These are phyloP conservation scores for Ditula angustiorana DNA, from an alignment of 2,888 invertebrate species.

Conservation along the genomic window DNA sequence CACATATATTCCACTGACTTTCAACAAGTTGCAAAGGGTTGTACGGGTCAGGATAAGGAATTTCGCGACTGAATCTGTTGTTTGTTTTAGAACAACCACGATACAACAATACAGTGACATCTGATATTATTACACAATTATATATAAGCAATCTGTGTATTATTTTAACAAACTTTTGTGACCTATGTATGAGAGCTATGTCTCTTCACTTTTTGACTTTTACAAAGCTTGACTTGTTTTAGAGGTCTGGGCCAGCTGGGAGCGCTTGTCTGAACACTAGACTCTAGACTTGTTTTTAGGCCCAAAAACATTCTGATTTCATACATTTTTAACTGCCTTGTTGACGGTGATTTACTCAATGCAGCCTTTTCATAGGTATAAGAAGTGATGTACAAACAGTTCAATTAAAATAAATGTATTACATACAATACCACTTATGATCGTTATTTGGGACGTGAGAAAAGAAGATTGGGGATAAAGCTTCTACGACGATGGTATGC, in stretches of 20 bases:
- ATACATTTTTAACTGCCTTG: conserved; percentile 65
- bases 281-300: neutral
- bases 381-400: conserved; percentile 34
- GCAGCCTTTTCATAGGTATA: conserved; percentile 50
- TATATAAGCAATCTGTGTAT: too few relatives aligned
- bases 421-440: conserved; percentile 17
- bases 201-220: neutral
- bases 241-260: neutral
- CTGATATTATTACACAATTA: too few relatives aligned
- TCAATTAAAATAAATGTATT: conserved; percentile 24
- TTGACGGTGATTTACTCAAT: conserved; percentile 78
- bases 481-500: neutral
- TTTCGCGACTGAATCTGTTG: conserved; percentile 51
- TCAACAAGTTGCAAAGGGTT: conserved; percentile 17
- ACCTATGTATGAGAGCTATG: neutral
- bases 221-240: neutral
- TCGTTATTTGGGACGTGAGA: conserved; percentile 9
- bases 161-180: too few relatives aligned
- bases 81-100: conserved; percentile 58
- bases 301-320: conserved; percentile 33
- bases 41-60: conserved; percentile 53
- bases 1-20: neutral
- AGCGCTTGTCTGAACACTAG: neutral
- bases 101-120: conserved; percentile 43
- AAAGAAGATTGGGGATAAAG: neutral